Conservation (phyloP, 2,113 vertebrate species). For the Chaetorhynchus papuensis region DNA sequence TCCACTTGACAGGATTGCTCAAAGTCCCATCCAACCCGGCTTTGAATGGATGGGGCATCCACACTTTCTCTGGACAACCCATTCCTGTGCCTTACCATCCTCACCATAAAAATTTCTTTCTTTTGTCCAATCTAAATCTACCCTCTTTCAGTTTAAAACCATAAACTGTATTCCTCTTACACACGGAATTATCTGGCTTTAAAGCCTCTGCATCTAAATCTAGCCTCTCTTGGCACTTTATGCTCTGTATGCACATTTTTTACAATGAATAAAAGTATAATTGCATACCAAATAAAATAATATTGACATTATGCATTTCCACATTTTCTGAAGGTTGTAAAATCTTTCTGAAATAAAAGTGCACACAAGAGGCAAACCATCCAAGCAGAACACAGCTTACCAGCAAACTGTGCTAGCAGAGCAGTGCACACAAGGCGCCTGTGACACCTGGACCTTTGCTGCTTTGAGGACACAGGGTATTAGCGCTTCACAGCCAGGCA, state of each 20-base stretch:
- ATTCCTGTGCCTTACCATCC: not conserved
- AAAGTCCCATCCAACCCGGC: not conserved
- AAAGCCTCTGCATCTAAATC: not conserved
- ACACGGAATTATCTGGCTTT: not conserved
- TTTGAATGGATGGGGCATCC: not conserved
- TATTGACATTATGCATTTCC: not conserved
- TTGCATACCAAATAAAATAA: not conserved
- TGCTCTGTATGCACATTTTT: not conserved
- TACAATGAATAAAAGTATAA: not conserved
- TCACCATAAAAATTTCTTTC: not conserved
- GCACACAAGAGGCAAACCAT: not conserved
- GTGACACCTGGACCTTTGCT: accelerated
- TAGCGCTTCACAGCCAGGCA: not conserved
- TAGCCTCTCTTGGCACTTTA: not conserved
- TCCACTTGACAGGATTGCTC: not conserved
- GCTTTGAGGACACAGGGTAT: not conserved
- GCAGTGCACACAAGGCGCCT: accelerated
- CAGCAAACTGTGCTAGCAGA: not conserved
- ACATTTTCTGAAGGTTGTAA: not conserved
- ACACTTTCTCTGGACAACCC: not conserved
- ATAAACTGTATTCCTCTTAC: not conserved
- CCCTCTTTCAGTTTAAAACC: not conserved
- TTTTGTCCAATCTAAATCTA: not conserved
- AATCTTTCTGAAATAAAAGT: not conserved
- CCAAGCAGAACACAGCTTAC: not conserved